These are phyloP conservation scores for Microplitis deprimator DNA, from an alignment of 2,888 invertebrate species.

Conservation along the genomic window DNA sequence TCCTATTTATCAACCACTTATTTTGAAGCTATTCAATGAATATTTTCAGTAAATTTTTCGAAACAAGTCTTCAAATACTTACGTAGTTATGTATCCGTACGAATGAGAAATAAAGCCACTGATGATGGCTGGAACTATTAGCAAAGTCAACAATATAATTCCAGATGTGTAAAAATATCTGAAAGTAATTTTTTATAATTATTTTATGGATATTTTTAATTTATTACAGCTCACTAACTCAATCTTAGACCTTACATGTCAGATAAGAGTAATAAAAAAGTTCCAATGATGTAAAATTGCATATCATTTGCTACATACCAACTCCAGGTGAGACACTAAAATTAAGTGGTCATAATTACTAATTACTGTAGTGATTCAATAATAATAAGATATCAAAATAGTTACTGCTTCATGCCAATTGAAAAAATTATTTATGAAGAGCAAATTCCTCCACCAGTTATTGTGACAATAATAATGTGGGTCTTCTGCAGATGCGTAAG, in stretches of 20 bases:
- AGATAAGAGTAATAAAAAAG: slow-evolving; percentile 69
- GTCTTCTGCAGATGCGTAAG: slow-evolving; percentile 67
- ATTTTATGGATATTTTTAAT: background rate
- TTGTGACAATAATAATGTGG: slow-evolving; percentile 69
- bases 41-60: slow-evolving; percentile 57
- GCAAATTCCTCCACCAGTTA: slow-evolving; percentile 74
- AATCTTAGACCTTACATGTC: slow-evolving; percentile 4
- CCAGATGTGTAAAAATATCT: slow-evolving; percentile 68
- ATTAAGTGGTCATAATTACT: slow-evolving; percentile 34
- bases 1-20: slow-evolving; percentile 56
- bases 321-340: slow-evolving; percentile 72
- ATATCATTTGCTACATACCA: slow-evolving; percentile 73
- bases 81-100: background rate
- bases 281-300: slow-evolving; percentile 70
- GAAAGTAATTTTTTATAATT: slow-evolving; percentile 50
- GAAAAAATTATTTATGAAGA: slow-evolving; percentile 73
- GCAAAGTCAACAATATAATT: slow-evolving; percentile 56
- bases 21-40: slow-evolving; percentile 12
- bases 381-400: background rate
- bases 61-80: slow-evolving; percentile 36
- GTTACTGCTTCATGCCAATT: slow-evolving; percentile 59
- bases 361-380: background rate
- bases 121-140: slow-evolving; percentile 50
- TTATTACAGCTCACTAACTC: background rate
- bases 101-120: background rate